Evolutionary conservation across 1,140 invertebrate species (phyloP).

Genomic region (Zophobas morio): DNA sequence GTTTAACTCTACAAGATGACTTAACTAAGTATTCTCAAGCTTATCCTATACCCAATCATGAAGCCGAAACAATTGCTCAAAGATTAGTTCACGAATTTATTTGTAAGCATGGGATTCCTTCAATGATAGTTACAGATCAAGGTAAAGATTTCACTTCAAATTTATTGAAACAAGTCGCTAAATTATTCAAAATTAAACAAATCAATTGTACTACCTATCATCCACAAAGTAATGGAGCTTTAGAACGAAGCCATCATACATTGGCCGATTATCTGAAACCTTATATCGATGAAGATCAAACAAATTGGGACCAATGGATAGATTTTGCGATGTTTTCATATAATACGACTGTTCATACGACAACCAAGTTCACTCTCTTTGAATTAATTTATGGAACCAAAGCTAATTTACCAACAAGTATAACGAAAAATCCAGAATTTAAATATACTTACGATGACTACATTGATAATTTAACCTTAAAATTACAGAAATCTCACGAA

Average conservation of each 20-base stretch:
- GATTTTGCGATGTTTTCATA: too few species aligned
- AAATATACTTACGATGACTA: too few species aligned
- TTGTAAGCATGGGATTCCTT: constrained; percentile 57
- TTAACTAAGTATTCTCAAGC: constrained; percentile 65
- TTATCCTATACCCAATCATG: constrained; percentile 63
- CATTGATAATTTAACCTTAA: too few species aligned
- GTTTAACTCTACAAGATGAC: constrained; percentile 65
- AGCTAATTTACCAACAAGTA: too few species aligned
- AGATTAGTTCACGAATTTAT: constrained; percentile 58
- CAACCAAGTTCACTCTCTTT: too few species aligned
- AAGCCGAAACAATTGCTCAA: constrained; percentile 62
- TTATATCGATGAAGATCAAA: too few species aligned
- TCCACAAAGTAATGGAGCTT: constrained; percentile 63
- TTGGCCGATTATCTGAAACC: constrained; percentile 63
- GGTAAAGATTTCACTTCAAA: constrained; percentile 61
- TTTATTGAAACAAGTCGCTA: constrained; percentile 60
- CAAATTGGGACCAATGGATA: too few species aligned
- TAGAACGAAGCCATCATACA: constrained; percentile 65
- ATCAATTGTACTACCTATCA: constrained; percentile 54
- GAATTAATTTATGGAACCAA: too few species aligned
- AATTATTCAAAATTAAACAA: constrained; percentile 61
- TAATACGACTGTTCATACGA: too few species aligned
- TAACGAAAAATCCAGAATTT: too few species aligned
- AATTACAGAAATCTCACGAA: too few species aligned
- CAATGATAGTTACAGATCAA: constrained; percentile 60